Percentiles rank a stretch among this genome's conserved stretches.
phyloP scores from a whole-genome alignment of 2,888 invertebrate species.

The Amphipyra tragopoginis region DNA sequence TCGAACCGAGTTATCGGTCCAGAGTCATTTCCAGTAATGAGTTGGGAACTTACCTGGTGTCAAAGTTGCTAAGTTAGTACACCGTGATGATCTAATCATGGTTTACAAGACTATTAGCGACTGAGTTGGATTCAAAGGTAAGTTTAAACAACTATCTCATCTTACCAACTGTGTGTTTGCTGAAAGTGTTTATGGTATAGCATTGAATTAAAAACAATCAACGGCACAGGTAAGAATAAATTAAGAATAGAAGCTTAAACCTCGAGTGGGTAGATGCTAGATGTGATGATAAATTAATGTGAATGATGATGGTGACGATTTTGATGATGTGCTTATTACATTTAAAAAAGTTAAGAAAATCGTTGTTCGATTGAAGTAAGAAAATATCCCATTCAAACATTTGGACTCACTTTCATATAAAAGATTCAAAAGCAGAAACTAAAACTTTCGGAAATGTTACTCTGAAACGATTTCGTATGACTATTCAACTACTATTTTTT shows the following conservation, averaged over 20 bases:
- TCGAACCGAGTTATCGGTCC: slow-evolving; percentile 62
- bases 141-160: not conserved
- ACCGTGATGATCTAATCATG: slow-evolving; percentile 45
- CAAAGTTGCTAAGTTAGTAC: slow-evolving; percentile 41
- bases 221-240: no score
- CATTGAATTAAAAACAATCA: no score
- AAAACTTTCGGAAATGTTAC: not conserved
- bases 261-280: no score
- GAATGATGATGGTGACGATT: no score
- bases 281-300: no score
- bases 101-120: slow-evolving; percentile 38
- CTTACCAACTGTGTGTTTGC: not conserved
- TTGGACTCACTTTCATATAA: not conserved
- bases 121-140: slow-evolving; percentile 19
- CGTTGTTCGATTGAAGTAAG: no score
- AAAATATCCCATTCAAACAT: no score
- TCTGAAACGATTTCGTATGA: slow-evolving; percentile 27
- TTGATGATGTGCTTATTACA: no score
- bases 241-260: no score
- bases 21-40: slow-evolving; percentile 62
- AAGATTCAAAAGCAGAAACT: not conserved
- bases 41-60: slow-evolving; percentile 60
- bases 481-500: slow-evolving; percentile 25
- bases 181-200: no score
- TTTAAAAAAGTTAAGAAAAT: no score